Evolutionary conservation across 2,888 invertebrate species (phyloP), one percentile per base, ranked within the genome.

Genomic region (Cryptus armator): DNA sequence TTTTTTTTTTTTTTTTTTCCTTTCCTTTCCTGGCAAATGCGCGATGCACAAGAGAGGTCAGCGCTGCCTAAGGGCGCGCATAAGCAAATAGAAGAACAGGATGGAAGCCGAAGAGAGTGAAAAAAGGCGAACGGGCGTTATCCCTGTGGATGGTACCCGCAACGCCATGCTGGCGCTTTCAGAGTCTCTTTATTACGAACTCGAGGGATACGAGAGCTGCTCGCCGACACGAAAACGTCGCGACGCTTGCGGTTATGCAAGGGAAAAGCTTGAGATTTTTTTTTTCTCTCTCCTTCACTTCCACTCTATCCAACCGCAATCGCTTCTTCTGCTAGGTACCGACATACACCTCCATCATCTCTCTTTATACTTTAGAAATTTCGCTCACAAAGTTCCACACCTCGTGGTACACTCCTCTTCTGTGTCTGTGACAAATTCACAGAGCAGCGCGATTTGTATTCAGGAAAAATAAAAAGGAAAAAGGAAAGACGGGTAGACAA

Each of bases 161-260:
- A 82, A 85, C 76, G 78, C 74, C 76, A 68, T 79, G 72, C 74
- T 76, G 76, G 72, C 68, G 53, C 75, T 85, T 81, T 43, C 10
- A 70, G 70, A 86, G 75, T 87, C 81, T 82, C 75, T 87, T 83
- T 83, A 85, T 83, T 84, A 78, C 78, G 72, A 87, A 86, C 68
- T 83, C 70, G 53, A 14, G 71, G 64, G 62, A 59, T 46, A 70
- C 68, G 56, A 77, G 67, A 59, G 51, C 53, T 14, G 9, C 32
- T n/a, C 59, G 32, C 48, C 24, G n/a, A 44, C 56, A 56, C 48
- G 64, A 66, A 77, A 77, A 77, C 53, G 64, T 53, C 62, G 24
- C 46, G 53, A 37, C 64, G 48, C 76, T 74, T 51, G 76, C 62
- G 66, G 37, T 24, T 71, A 37, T 14, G 67, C 59, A 19, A 59